Evolutionary conservation across 2,113 vertebrate species (phyloP).

Genomic region (Pituophis catenifer): DNA sequence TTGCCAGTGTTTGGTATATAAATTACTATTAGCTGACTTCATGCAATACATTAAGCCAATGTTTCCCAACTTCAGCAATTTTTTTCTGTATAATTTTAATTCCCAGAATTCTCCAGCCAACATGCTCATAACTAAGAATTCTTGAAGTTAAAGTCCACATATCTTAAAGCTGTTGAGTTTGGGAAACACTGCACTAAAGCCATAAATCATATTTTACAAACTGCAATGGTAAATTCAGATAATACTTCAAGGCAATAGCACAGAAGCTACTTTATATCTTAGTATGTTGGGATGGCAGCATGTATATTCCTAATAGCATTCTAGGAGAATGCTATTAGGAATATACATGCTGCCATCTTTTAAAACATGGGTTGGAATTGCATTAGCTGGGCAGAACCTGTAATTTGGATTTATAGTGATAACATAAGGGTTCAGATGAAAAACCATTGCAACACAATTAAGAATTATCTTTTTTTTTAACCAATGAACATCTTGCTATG

Average conservation of each 20-base stretch:
- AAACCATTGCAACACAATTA: not conserved
- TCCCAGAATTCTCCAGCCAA: not conserved
- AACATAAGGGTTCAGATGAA: not conserved
- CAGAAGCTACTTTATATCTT: not conserved
- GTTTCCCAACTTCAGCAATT: not conserved
- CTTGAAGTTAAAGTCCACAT: not conserved
- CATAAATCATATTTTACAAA: not conserved
- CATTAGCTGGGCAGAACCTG: not conserved
- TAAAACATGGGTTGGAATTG: not conserved
- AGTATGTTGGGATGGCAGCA: not conserved
- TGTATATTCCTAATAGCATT: too few relatives aligned
- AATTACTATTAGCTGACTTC: not conserved
- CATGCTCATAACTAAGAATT: not conserved
- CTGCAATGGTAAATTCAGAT: not conserved
- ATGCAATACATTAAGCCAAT: not conserved
- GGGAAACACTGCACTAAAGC: not conserved
- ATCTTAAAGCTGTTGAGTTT: not conserved
- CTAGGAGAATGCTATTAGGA: not conserved
- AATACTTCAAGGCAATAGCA: not conserved
- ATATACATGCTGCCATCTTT: not conserved
- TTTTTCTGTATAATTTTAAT: not conserved
- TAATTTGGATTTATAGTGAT: not conserved
- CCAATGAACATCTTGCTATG: not conserved
- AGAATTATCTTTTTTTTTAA: not conserved
- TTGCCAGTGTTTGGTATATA: not conserved